A percentile compares a stretch with the other conserved stretches of the same genome.
These are phyloP conservation scores for Pterobdella sp. DNA, from an alignment of 2,888 invertebrate genomes.

Conservation along the genomic window DNA sequence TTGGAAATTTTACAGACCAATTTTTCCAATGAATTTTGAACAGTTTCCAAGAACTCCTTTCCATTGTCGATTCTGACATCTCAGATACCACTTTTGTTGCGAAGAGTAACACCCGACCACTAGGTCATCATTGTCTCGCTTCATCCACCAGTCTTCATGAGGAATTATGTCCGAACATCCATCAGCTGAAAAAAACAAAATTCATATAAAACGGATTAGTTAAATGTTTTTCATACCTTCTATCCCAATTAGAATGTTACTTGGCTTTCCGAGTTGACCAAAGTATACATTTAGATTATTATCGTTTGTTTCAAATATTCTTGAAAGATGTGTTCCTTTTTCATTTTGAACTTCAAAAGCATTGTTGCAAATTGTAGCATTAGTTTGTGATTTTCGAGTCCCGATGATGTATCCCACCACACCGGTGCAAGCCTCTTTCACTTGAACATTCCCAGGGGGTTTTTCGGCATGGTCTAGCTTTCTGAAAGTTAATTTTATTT, in stretches of 20 bases:
- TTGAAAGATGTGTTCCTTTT: too few species aligned
- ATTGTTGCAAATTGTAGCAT: not conserved
- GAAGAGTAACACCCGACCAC: conserved; percentile 31
- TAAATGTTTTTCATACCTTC: not conserved
- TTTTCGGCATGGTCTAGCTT: conserved; percentile 7
- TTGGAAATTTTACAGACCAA: not conserved
- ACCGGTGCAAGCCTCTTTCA: not conserved
- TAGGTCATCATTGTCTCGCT: conserved; percentile 29
- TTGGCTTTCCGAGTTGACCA: not conserved
- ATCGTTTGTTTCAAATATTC: conserved; percentile 2
- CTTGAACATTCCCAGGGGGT: too few species aligned
- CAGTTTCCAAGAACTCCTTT: conserved; percentile 33
- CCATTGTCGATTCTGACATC: conserved; percentile 30
- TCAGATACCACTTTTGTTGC: conserved; percentile 31
- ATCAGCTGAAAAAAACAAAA: conserved; percentile 27
- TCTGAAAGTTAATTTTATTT: conserved; percentile 4
- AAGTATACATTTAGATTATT: not conserved
- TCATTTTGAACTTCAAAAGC: not conserved
- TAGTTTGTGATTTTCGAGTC: not conserved
- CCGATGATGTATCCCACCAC: not conserved
- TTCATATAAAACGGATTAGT: too few species aligned
- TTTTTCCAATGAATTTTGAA: not conserved
- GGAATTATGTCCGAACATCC: conserved; percentile 33
- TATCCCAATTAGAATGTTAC: not conserved
- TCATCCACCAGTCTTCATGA: conserved; percentile 31